Base-by-base conservation (phyloP, 1,140 invertebrate genomes). In the Heliothis subflexa region DNA sequence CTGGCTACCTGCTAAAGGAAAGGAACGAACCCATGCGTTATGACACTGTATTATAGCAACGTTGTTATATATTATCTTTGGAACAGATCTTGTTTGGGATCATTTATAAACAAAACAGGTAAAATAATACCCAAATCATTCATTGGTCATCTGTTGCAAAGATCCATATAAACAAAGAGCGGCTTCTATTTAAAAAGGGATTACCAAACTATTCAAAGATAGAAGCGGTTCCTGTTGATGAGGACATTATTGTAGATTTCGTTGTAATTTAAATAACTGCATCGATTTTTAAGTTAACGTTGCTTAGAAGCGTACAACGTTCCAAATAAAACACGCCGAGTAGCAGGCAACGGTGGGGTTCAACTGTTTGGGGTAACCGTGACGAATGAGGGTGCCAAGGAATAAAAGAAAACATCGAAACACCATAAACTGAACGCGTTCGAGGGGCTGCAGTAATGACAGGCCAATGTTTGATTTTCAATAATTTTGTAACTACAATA, bases 351-450 rank as follows among this genome's bases (percentile, higher is more conserved):
- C 70, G 72, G 76, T 84, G 87, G 91, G 91, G 88, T 89, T 86
- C 81, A 18, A 84, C 82, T 81, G 86, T 89, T 89, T 92, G 83
- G 93, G 91, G 92, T 92, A 84, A 84, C 86, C 81, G 85, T 87
- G 84, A 86, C 88, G 85, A 87, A 91, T 84, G 86, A 92, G 91
- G 93, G 93, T 92, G 91, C 86, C 85, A 85, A 86, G 73, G 81
- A 85, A 85, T 83, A 62, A 64, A 62, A 75, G 28, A 86, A 90
- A 92, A 91, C 87, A 92, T 89, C 86, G 88, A 86, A 87, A 89
- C 86, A 83, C 84, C 86, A 90, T 91, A 86, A 89, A 89, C 83
- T 79, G 73, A 61, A 86, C 84, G 75, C 55, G 85, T 62, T 81
- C 83, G 83, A 85, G 79, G 84, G 81, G 81, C 18, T 74, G 57